Evolutionary conservation across 2,888 invertebrate genomes (phyloP).

Genomic region (Cheilosia grossa): DNA sequence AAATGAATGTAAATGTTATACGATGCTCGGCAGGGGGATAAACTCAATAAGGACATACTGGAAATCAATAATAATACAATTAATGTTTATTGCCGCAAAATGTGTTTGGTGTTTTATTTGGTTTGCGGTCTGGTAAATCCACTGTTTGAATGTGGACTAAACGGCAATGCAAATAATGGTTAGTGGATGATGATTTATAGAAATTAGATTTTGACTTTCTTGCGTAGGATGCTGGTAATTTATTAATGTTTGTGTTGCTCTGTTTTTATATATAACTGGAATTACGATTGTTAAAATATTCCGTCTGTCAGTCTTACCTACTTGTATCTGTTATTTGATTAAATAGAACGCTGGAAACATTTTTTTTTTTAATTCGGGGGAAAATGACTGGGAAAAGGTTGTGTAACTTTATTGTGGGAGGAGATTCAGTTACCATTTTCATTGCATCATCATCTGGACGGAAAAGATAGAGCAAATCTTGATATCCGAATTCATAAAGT

Average conservation of each 20-base stretch:
- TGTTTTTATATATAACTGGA: neutral
- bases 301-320: neutral
- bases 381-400: too few relatives aligned
- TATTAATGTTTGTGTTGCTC: neutral
- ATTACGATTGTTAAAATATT: neutral
- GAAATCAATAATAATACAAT: conserved; percentile 11
- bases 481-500: too few relatives aligned
- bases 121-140: conserved; percentile 3
- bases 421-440: too few relatives aligned
- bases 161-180: conserved; percentile 11
- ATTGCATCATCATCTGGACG: too few relatives aligned
- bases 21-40: neutral
- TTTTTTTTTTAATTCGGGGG: too few relatives aligned
- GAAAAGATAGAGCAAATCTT: too few relatives aligned
- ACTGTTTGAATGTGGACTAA: conserved; percentile 1
- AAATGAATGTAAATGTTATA: neutral
- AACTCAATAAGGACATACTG: conserved; percentile 17
- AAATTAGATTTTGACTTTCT: conserved; percentile 7
- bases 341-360: too few relatives aligned
- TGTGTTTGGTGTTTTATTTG: conserved; percentile 37
- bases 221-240: neutral
- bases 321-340: neutral
- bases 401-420: too few relatives aligned
- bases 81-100: conserved; percentile 17
- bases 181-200: conserved; percentile 12